Base-by-base conservation (phyloP, 2,113 vertebrate genomes). In the Coturnix japonica region DNA sequence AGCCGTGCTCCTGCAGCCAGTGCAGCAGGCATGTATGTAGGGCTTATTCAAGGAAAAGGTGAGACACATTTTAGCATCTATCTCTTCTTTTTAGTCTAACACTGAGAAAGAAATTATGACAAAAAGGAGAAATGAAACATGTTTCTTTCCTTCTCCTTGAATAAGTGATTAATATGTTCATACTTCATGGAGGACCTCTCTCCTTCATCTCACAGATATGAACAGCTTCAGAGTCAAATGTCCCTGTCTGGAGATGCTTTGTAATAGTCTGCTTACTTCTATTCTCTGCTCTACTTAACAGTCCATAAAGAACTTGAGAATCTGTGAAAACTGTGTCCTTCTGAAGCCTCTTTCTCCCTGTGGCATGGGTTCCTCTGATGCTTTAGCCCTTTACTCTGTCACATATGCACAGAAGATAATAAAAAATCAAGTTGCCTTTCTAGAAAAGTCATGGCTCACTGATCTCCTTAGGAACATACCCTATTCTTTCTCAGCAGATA, bases 401-500 rank as follows among this genome's bases (percentile, higher is more conserved):
- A 26, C 30, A 66, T 22, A 65, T 26, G 30, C 65, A 43, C 37
- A 74, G 69, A 18, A 86, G 80, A 94, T 86, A 78, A 78, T 72
- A 84, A 81, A 82, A 94, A 85, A 14, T 1, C 71, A 69, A 77
- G 76, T 37, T 88, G 25, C 35, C 69, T 93, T 90, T 91, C 92
- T 53, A 79, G 88, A 90, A 76, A 84, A 84, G 54, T 46, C 77
- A n/a, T 37, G 70, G 80, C 88, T 89, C 57, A 43, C 73, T 75
- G 83, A 79, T 94, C 77, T 95, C 95, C 77, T 93, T 81, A 90
- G 84, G 63, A 91, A 23, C 44, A 70, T 39, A 70, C 79, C 81
- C 93, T 73, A 86, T 89, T 93, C 81, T 90, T 70, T 88, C 66
- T 73, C 90, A 79, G 79, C 76, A 76, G 74, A 91, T 94, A 37